These are phyloP conservation scores for Falco peregrinus DNA, from an alignment of 2,797 vertebrate genomes.

Conservation along the genomic window DNA sequence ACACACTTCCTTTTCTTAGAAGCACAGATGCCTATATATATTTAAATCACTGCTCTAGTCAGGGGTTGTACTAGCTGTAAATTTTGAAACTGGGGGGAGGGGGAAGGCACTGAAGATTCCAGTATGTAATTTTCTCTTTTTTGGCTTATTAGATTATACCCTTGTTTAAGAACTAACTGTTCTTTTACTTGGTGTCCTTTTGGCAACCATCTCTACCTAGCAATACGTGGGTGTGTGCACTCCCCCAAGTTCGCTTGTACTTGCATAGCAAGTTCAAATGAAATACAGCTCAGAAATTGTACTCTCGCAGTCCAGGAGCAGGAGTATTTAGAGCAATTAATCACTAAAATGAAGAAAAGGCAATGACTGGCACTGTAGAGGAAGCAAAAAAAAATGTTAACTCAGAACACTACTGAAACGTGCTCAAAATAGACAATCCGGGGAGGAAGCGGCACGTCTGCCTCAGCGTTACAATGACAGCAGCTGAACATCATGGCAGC, in stretches of 20 bases:
- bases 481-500: not conserved
- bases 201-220: constrained; percentile 71
- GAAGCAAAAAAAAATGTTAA: constrained; percentile 43
- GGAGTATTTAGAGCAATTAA: constrained; percentile 79
- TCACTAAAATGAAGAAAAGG: constrained; percentile 76
- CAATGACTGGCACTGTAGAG: constrained; percentile 66
- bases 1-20: constrained; percentile 62
- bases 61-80: constrained; percentile 48
- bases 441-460: not conserved
- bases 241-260: constrained; percentile 61
- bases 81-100: constrained; percentile 26
- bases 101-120: constrained; percentile 47
- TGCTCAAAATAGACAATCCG: constrained; percentile 65
- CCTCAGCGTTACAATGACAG: not conserved
- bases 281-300: constrained; percentile 57
- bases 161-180: constrained; percentile 70
- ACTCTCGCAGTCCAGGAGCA: constrained; percentile 54
- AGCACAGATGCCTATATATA: constrained; percentile 64
- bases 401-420: constrained; percentile 71
- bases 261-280: constrained; percentile 59
- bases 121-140: constrained; percentile 59
- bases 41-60: constrained; percentile 53
- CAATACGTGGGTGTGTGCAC: constrained; percentile 64
- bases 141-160: constrained; percentile 71
- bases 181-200: constrained; percentile 71